Evolutionary conservation across 2,888 invertebrate species (phyloP).

Genomic region (Onthophagus sagittarius): DNA sequence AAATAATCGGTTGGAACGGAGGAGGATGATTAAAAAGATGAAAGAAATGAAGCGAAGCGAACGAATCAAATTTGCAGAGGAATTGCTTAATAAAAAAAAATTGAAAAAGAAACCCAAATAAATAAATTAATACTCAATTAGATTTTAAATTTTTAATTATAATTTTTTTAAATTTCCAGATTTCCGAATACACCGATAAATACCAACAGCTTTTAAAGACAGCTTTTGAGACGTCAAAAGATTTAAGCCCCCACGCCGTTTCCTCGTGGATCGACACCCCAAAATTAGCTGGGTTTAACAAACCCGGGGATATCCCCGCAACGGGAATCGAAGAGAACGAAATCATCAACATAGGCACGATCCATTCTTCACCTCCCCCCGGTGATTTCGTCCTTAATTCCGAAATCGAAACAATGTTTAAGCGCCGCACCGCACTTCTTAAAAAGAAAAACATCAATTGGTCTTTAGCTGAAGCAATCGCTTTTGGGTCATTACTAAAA

Average conservation of each 20-base stretch:
- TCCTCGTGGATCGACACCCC: constrained; percentile 78
- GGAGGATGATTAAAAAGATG: neutral
- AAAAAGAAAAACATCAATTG: constrained; percentile 66
- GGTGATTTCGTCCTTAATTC: constrained; percentile 52
- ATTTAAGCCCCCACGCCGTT: constrained; percentile 42
- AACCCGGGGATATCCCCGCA: constrained; percentile 57
- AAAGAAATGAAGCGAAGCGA: neutral
- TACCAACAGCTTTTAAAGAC: constrained; percentile 54
- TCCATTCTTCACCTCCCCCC: constrained; percentile 62
- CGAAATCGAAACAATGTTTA: constrained; percentile 46
- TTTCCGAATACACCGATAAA: neutral
- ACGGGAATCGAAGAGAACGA: constrained; percentile 67
- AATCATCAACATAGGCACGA: constrained; percentile 61
- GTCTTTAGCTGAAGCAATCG: constrained; percentile 78
- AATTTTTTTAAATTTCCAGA: neutral
- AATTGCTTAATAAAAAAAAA: neutral
- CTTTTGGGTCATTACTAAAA: constrained; percentile 70
- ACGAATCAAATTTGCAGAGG: neutral
- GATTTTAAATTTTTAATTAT: too few species aligned
- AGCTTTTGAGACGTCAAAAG: constrained; percentile 52
- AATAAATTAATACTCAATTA: neutral
- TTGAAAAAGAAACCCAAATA: neutral
- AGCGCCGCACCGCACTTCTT: constrained; percentile 54
- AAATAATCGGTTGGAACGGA: neutral
- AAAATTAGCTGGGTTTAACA: constrained; percentile 64